Evolutionary conservation across 2,888 invertebrate species (phyloP), one percentile per base, ranked within the genome.

Genomic region (Drosophila picticornis): DNA sequence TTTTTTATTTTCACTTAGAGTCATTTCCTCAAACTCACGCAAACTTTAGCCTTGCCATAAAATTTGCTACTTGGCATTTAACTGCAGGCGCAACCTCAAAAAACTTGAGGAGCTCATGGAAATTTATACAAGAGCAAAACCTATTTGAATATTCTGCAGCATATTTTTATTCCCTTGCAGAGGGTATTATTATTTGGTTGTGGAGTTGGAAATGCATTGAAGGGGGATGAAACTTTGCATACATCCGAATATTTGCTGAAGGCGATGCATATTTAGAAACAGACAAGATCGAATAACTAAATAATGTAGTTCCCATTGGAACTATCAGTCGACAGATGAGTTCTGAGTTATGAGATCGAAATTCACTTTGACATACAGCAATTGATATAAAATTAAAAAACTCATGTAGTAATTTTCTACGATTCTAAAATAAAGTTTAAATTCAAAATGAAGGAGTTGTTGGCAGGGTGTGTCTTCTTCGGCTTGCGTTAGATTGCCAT

Each of bases 71-170:
- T 59, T 58, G 60, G 55, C 22, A 38, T 56, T 34, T 38, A 34
- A 31, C 6, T 34, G 22, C 22, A 57, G 61, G 19, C 10, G 16
- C 25, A 62, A 48, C 32, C 31, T 51, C 27, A 9, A 36, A 50
- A 70, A 52, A 27, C 16, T 22, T 64, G 59, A 53, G 31, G 65
- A 69, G 55, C 63, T 67, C 70, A 73, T 71, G 74, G 31, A 65
- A 63, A 80, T 69, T 52, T 68, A 53, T 65, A 48, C 50, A 60
- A 69, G 58, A 40, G 27, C 57, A 68, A 70, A 74, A 74, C 60
- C 34, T 61, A 72, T 71, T 69, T 55, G 65, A 84, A 83, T 81
- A 75, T 74, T 60, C 64, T 74, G 56, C 59, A 55, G 65, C 61
- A 81, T 69, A 71, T 75, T 76, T 65, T 60, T 16, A 4, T 46